Evolutionary conservation across 2,113 vertebrate species (phyloP), one percentile per base, ranked within the genome.

Genomic region (Petaurus breviceps): DNA sequence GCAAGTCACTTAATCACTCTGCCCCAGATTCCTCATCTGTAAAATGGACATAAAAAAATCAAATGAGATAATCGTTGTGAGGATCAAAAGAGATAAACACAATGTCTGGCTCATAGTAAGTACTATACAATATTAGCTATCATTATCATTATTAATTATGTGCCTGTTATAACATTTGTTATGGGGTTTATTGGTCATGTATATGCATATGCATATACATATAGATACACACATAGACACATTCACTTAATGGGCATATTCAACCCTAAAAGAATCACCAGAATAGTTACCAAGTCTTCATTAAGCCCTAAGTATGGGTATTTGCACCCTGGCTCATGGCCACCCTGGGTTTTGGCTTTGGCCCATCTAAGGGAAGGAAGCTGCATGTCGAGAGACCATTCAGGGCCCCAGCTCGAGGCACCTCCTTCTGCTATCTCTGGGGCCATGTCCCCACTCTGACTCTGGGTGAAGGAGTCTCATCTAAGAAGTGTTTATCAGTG

Each of bases 111-210:
- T 43, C 16, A 22, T 43, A 57, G 55, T 9, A 8, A 84, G 5
- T 84, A 16, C n/a, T 23, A 84, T 43, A 43, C 37, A 23, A 84
- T 23, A 2, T 84, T 84, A 43, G 19, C 19, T 84, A 8, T 25
- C 8, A 55, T 84, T 5, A 11, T 19, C 12, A 68, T 61, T 31
- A 31, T 61, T 90, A 90, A 46, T 91, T 54, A 28, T 51, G 24
- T 46, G 0, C 52, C 28, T 93, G 22, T 90, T 23, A 55, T 0
- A 89, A 84, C 89, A 96, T 97, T 94, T 68, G 28, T 91, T 90
- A 23, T 43, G n/a, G n/a, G 5, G n/a, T 43, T 84, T 43, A 43
- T 23, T 43, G 6, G n/a, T 8, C n/a, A 22, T 84, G 68, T 43
- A 23, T 43, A 23, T 3, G 19, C 19, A 23, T 43, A 23, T 3